Conservation (phyloP, 2,113 vertebrate genomes). For the Alethe castanea region DNA sequence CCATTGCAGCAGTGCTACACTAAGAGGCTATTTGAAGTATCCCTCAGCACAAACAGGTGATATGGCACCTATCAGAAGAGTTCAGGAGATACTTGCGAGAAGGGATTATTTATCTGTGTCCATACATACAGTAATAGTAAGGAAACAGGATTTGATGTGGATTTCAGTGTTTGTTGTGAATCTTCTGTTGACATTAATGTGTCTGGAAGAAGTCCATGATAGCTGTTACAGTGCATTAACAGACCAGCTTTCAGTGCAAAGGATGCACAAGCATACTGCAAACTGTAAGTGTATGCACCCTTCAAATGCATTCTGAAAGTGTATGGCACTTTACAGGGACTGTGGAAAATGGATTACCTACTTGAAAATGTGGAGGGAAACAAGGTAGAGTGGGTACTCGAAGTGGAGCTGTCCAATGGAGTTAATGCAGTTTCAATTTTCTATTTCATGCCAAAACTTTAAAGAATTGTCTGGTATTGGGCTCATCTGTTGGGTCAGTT, state of each 20-base stretch:
- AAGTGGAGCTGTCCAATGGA: background rate
- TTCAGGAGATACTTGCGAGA: background rate
- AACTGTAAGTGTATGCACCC: background rate
- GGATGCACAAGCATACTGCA: background rate
- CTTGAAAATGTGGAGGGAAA: background rate
- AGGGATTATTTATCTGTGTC: background rate
- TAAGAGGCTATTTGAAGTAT: background rate
- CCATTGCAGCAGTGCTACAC: background rate
- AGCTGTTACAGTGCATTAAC: background rate
- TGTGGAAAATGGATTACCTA: background rate
- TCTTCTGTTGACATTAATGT: background rate
- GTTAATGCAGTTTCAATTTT: background rate
- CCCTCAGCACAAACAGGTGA: background rate
- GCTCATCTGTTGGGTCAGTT: background rate
- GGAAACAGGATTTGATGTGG: background rate
- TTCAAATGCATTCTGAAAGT: background rate
- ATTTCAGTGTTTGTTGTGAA: background rate
- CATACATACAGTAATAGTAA: background rate
- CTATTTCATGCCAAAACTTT: background rate
- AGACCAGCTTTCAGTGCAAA: background rate
- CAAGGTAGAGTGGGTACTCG: background rate
- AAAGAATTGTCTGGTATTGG: background rate
- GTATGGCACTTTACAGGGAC: background rate
- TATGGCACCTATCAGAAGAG: background rate
- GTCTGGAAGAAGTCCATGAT: background rate